phyloP scores from a whole-genome alignment of 2,113 vertebrate genomes.

The Cettia cetti region DNA sequence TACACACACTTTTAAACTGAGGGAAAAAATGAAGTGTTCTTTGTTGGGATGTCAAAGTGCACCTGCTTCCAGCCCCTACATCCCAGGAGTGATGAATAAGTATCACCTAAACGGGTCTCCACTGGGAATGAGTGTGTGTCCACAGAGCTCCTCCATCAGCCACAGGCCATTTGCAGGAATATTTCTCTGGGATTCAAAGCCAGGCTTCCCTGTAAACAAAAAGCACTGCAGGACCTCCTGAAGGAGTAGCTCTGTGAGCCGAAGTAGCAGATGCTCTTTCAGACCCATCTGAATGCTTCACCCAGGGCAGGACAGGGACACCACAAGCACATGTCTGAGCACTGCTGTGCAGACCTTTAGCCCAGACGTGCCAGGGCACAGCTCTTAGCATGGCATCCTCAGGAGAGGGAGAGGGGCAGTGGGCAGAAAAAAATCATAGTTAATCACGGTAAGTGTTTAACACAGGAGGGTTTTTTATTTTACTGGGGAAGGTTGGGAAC shows the following conservation, averaged over 20 bases:
- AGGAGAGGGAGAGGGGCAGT: background rate
- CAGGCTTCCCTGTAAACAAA: background rate
- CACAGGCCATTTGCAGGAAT: background rate
- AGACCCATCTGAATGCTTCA: background rate
- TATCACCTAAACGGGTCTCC: background rate
- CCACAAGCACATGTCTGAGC: accelerated
- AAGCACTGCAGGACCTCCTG: background rate
- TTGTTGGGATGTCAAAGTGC: background rate
- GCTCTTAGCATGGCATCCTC: background rate
- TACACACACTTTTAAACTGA: background rate
- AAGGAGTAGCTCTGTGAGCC: accelerated
- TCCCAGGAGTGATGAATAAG: background rate
- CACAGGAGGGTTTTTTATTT: background rate
- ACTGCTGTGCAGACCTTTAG: background rate
- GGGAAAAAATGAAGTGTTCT: background rate
- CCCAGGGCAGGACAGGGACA: background rate
- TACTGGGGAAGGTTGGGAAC: background rate
- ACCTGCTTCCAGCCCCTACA: background rate
- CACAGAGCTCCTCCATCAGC: background rate
- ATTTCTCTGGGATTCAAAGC: background rate
- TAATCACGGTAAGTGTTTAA: background rate
- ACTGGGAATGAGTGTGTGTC: background rate
- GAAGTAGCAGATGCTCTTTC: background rate
- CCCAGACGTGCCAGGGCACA: too few relatives aligned
- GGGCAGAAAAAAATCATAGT: background rate